Evolutionary conservation across 53 echinoderm and acorn worm genomes (phyloP), one percentile per base, ranked within the genome.

Genomic region (Luidia sarsii): DNA sequence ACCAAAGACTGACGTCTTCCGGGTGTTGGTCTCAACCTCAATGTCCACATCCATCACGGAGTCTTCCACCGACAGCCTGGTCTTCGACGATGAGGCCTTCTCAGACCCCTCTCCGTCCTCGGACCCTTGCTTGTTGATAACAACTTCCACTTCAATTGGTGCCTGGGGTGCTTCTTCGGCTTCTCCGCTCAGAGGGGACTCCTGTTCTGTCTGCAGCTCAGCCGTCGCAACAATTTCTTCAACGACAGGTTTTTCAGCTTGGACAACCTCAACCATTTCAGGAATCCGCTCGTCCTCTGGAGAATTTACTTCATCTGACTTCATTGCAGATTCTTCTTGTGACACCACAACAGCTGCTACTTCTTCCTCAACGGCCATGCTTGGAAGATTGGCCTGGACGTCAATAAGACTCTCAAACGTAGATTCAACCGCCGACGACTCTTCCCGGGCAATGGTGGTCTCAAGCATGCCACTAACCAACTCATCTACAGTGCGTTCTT

Each of bases 41-140:
- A 77, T 60, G 77, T 77, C 77, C 2, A 60, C 77, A 20, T 77
- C 61, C 27, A 38, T 77, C 46, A 77, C 43, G 30, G 59, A 41
- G 49, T 77, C 77, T 43, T 77, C 77, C 8, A 77, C 77, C 8
- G 22, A 1, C 15, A 77, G 77, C 77, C 61, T 77, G 45, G 60
- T 77, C 22, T 60, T 77, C 6, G 60, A 46, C 7, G 31, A 5
- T 29, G 77, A 57, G 9, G 77, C 19, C 46, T 39, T 41, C 27
- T 45, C 18, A 8, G 67, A 0, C 5, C 25, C 67, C 67, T 77
- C 77, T n/a, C 38, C 21, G 16, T 77, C 61, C 22, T 59, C 60
- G 45, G 61, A 61, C 46, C 77, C 77, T 15, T 77, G 43, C 7
- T 61, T 29, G 46, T 22, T 77, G 15, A 77, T 77, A 48, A 77